Conservation (phyloP, 2,888 invertebrate species). For the Papilio protenor region DNA sequence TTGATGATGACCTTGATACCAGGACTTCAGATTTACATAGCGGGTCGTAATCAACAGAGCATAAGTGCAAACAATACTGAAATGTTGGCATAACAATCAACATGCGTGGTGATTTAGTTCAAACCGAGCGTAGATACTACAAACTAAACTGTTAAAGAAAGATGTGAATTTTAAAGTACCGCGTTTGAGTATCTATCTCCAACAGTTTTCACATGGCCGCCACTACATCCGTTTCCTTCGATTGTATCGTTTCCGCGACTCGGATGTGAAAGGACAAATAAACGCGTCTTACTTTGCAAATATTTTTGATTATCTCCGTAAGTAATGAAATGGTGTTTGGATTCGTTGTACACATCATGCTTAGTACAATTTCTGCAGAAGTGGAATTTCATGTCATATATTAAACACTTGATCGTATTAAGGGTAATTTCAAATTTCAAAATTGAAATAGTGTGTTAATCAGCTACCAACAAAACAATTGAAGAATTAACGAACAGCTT, state of each 20-base stretch:
- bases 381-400: neutral
- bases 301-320: neutral
- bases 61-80: neutral
- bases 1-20: neutral
- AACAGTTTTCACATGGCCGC: constrained; percentile 13
- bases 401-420: neutral
- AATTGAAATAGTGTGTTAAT: no score
- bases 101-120: neutral
- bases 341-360: neutral
- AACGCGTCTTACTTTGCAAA: constrained; percentile 1
- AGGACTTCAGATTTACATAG: neutral
- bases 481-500: neutral
- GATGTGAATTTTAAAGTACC: neutral
- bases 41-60: neutral
- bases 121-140: neutral
- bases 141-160: neutral
- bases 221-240: constrained; percentile 14
- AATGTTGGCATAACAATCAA: neutral
- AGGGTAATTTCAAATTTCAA: neutral
- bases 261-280: constrained; percentile 22
- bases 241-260: constrained; percentile 23
- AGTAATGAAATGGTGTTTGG: neutral
- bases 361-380: neutral
- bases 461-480: neutral
- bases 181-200: neutral